Conservation (phyloP, 2,797 vertebrate species). For the Amniataba percoides region DNA sequence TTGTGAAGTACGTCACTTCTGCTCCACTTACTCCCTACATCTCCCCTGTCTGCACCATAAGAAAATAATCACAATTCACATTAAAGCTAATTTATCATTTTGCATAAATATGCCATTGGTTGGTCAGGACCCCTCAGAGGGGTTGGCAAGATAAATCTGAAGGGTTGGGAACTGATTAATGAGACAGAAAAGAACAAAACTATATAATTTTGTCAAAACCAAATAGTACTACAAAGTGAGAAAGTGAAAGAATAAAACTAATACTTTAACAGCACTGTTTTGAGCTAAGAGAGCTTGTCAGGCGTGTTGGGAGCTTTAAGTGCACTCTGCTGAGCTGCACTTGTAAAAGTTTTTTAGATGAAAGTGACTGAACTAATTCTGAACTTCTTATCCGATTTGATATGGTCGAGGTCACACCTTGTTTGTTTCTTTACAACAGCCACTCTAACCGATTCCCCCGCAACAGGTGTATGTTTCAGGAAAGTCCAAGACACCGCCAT, state of each 20-base stretch:
- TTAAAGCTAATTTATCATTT: not conserved
- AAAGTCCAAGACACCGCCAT: not conserved
- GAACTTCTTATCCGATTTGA: no score
- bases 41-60: not conserved
- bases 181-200: not conserved
- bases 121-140: not conserved
- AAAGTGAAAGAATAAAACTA: no score
- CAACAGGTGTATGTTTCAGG: constrained; percentile 1
- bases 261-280: no score
- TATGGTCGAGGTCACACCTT: not conserved
- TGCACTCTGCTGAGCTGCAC: no score
- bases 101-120: not conserved
- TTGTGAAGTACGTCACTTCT: not conserved
- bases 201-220: not conserved
- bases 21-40: not conserved
- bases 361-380: not conserved
- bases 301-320: no score
- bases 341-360: no score
- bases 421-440: not conserved
- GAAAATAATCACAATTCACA: not conserved
- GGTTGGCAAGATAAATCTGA: not conserved
- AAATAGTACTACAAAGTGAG: not conserved
- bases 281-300: no score
- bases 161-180: not conserved
- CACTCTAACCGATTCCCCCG: not conserved